Base-by-base conservation (phyloP, 2,888 invertebrate species). In the Helicoverpa assulta region DNA sequence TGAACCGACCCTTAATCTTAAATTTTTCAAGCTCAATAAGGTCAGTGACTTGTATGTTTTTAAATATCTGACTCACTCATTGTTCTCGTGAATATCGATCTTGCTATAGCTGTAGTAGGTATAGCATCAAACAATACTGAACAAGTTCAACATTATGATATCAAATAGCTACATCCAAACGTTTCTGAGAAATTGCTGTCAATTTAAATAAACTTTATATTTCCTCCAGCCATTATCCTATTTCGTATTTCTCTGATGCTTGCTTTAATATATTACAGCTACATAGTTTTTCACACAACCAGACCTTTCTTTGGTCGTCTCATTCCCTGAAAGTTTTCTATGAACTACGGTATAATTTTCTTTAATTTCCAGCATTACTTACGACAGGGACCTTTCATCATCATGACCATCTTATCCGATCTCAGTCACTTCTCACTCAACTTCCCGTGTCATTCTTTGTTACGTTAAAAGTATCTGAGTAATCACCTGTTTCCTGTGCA, bases 41-140 rank as follows among this genome's bases (percentile, higher is more conserved):
- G 58, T 70, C 79, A 70, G 16, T 70, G 76, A 75, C 76, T 55
- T 57, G 40, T 14, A 14, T 37, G 52, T 51, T 73, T 69, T 64
- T 37, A 16, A 63, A 54, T 55, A 53, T 67, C 43, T 79, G 79
- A 77, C 59, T 55, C 79, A 79, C 29, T 52, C 51, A 66, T 77
- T 79, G 79, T 75, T 79, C 65, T 58, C 43, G 43, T 61, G 57
- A 74, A 33, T 79, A 75, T 77, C 60, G 65, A 75, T 79, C 79
- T 69, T 50, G 52, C 40, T 26, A 55, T 47, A 53, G 50, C 55
- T 53, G 18, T 40, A 54, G 56, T 61, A 51, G 61, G 56, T 64
- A 53, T 26, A 58, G 52, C 56, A 51, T 18, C 21, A 52, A 59
- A 19, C 52, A 65, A 56, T 47, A 47, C 16, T 2, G 6, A n/a